Evolutionary conservation across 2,797 vertebrate species (phyloP).

Genomic region (Pangasius larnaudii): DNA sequence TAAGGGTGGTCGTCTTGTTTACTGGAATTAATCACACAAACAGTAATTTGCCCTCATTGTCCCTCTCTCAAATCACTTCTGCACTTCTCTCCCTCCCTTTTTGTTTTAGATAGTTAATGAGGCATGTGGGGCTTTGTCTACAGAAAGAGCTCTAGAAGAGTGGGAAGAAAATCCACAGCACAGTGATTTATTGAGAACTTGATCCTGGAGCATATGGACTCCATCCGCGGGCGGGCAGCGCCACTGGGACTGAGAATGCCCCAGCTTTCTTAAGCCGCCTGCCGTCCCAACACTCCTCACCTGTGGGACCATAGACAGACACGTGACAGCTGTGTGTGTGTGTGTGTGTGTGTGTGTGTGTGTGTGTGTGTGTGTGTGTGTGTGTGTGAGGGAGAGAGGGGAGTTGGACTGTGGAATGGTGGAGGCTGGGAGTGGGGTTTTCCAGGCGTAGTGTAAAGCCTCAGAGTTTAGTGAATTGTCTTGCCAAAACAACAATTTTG

Average conservation of each 20-base stretch:
- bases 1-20: neutral
- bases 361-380: constrained; percentile 23
- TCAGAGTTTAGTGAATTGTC: neutral
- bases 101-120: constrained; percentile 60
- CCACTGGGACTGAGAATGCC: constrained; percentile 34
- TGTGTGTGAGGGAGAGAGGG: neutral
- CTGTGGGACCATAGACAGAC: constrained; percentile 36
- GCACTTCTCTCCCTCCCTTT: neutral
- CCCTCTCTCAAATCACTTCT: neutral
- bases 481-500: neutral
- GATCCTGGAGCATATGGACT: constrained; percentile 62
- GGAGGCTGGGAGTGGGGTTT: constrained; percentile 7
- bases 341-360: constrained; percentile 28
- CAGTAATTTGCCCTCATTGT: constrained; percentile 19
- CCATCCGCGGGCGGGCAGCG: constrained; percentile 45
- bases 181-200: constrained; percentile 64
- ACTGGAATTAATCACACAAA: constrained; percentile 1
- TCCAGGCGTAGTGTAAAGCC: constrained; percentile 6
- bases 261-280: constrained; percentile 35
- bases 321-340: constrained; percentile 43
- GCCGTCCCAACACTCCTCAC: constrained; percentile 1
- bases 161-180: constrained; percentile 37
- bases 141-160: constrained; percentile 19
- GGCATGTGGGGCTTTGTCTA: constrained; percentile 31
- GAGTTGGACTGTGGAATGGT: neutral